Evolutionary conservation across 2,797 vertebrate genomes (phyloP).

Genomic region (Cottoperca gobio): DNA sequence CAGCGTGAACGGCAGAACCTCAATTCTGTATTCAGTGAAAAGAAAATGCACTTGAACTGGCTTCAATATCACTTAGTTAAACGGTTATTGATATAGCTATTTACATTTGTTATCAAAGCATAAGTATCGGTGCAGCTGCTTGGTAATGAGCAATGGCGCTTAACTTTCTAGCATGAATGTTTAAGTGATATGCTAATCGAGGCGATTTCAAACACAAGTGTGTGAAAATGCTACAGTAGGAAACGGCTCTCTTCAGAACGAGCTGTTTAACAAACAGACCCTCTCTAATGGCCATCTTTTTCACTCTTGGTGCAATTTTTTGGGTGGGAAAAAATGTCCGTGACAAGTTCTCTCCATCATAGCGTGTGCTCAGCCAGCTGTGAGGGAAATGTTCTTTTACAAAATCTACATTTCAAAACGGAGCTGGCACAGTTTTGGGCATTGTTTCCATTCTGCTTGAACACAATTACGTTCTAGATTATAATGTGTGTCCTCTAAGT

Average conservation of each 20-base stretch:
- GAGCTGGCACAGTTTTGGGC: neutral
- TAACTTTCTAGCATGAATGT: neutral
- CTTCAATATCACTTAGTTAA: neutral
- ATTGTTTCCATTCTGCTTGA: neutral
- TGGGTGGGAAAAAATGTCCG: conserved; percentile 12
- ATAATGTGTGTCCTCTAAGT: neutral
- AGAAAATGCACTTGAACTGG: neutral
- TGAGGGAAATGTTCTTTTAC: conserved; percentile 20
- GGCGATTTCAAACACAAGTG: conserved; percentile 6
- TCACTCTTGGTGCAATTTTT: conserved; percentile 9
- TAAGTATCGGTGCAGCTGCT: conserved; percentile 6
- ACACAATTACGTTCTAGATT: neutral
- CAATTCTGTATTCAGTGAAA: neutral
- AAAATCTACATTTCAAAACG: conserved; percentile 14
- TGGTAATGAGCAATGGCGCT: conserved; percentile 13
- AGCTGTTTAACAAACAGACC: conserved; percentile 17
- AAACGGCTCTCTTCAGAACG: conserved; percentile 16
- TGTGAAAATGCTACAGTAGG: conserved; percentile 15
- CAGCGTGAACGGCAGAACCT: neutral
- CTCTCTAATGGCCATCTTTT: conserved; percentile 35
- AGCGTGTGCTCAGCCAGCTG: conserved; percentile 19
- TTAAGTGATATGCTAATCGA: neutral
- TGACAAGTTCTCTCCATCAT: conserved; percentile 6
- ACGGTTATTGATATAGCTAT: conserved; percentile 5
- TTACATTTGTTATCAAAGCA: neutral